Evolutionary conservation across 2,797 vertebrate genomes (phyloP), one percentile per base, ranked within the genome.

Genomic region (Danio aesculapii): DNA sequence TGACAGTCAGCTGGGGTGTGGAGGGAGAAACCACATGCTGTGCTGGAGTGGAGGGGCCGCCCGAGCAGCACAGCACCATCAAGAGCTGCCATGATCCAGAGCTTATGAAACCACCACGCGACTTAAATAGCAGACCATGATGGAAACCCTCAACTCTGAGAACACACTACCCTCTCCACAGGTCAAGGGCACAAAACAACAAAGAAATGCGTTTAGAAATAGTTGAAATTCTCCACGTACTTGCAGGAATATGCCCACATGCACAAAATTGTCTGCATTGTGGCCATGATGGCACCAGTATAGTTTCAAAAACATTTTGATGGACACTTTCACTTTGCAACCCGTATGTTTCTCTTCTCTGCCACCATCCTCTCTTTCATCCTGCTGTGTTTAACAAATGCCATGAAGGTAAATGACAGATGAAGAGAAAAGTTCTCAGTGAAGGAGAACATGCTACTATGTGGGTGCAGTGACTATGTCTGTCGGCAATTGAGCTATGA

Each of bases 1-100:
- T 71, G 62, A 62, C 77, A 75, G 75, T 49, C 62, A 77, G 67
- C 19, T 11, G 12, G 21, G 49, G 69, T 16, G 49, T 53, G 68
- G 49, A 71, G 47, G 17, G 21, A 78, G 64, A 44, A 79, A 62
- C 46, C 47, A 5, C 50, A 30, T 0, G 68, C 68, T 72, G 47
- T 64, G 17, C 21, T 53, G 19, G 66, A 70, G 57, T 58, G 55
- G 55, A 79, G 57, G 57, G 13, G 47, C 64, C 13, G 13, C 46
- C 39, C 0, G 8, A 66, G 21, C 59, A 16, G n/a, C 55, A 72
- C 9, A 3, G 2, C 8, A 58, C 64, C 39, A 19, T 68, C 76
- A 66, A 39, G 57, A 21, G n/a, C 55, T 53, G 71, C 47, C 13
- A 46, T 39, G 71, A 55, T 19, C 6, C 46, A 59, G 55, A 62